Evolutionary conservation across 23 tunicate species (phyloP).

Genomic region (Trididemnum clinides): DNA sequence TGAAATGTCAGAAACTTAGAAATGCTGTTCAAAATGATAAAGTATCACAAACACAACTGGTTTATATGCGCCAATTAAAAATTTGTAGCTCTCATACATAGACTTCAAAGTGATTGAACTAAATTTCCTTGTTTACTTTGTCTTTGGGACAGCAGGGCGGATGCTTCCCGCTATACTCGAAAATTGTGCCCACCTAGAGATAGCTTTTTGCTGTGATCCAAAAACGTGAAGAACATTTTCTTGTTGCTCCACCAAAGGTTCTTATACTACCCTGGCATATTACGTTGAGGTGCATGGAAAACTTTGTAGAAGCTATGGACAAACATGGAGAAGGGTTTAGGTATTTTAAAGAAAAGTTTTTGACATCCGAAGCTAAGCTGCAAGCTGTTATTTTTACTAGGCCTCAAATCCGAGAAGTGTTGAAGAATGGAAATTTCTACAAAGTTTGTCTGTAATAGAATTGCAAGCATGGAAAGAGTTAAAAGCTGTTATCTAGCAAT

Average conservation of each 20-base stretch:
- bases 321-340: neutral
- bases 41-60: slow-evolving; percentile 23
- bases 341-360: slow-evolving; percentile 12
- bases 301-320: slow-evolving; percentile 32
- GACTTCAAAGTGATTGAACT: slow-evolving; percentile 9
- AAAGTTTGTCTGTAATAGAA: slow-evolving; percentile 21
- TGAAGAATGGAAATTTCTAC: slow-evolving; percentile 26
- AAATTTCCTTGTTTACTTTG: neutral
- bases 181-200: neutral
- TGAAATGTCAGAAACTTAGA: slow-evolving; percentile 16
- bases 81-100: slow-evolving; percentile 2
- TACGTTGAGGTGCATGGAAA: slow-evolving; percentile 21
- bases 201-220: neutral
- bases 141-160: slow-evolving; percentile 13
- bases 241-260: slow-evolving; percentile 3
- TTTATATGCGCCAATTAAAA: slow-evolving; percentile 16
- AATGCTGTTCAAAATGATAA: slow-evolving; percentile 2
- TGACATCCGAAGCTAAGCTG: neutral
- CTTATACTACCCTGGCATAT: slow-evolving; percentile 11
- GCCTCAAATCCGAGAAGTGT: slow-evolving; percentile 8
- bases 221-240: slow-evolving; percentile 4
- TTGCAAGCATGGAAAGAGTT: too few relatives aligned
- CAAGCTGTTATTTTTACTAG: slow-evolving; percentile 20
- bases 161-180: neutral
- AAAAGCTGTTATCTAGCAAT: slow-evolving; percentile 8